Percentiles rank a stretch among this genome's conserved stretches.
These are phyloP conservation scores for Actinostola sp. DNA, from an alignment of 92 coral and sea anemone genomes.

Conservation along the genomic window DNA sequence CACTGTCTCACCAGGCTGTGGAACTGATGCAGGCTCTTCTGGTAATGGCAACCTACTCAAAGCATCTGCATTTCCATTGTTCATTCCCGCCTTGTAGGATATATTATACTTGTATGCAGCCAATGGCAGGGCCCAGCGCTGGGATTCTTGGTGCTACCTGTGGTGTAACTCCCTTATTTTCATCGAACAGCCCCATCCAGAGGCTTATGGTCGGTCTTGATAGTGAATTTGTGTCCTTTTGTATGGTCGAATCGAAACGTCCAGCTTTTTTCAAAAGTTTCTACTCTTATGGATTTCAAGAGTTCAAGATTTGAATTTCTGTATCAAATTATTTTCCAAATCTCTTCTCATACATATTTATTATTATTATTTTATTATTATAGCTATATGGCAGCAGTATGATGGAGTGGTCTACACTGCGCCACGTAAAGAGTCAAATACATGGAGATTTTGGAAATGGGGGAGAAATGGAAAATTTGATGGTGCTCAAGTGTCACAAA, in stretches of 20 bases:
- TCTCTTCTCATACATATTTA: too few relatives aligned
- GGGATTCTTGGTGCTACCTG: too few relatives aligned
- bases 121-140: too few relatives aligned
- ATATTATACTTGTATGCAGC: conserved; percentile 51
- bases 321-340: too few relatives aligned
- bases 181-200: too few relatives aligned
- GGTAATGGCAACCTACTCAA: conserved; percentile 60
- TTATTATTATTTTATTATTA: not conserved
- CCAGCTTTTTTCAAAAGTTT: too few relatives aligned
- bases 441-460: not conserved
- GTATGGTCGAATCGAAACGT: too few relatives aligned
- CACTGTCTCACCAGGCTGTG: conserved; percentile 58
- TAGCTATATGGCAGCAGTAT: conserved; percentile 49
- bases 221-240: too few relatives aligned
- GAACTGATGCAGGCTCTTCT: conserved; percentile 28
- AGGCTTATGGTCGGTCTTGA: too few relatives aligned
- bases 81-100: conserved; percentile 44
- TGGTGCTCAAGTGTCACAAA: not conserved
- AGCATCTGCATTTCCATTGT: conserved; percentile 64
- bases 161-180: too few relatives aligned
- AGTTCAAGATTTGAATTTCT: too few relatives aligned
- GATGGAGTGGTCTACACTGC: conserved; percentile 50
- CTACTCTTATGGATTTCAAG: too few relatives aligned
- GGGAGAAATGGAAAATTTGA: not conserved
- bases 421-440: not conserved